Evolutionary conservation across 64 coral and sea anemone species (phyloP), one percentile per base, ranked within the genome.

Genomic region (Montipora sp.): DNA sequence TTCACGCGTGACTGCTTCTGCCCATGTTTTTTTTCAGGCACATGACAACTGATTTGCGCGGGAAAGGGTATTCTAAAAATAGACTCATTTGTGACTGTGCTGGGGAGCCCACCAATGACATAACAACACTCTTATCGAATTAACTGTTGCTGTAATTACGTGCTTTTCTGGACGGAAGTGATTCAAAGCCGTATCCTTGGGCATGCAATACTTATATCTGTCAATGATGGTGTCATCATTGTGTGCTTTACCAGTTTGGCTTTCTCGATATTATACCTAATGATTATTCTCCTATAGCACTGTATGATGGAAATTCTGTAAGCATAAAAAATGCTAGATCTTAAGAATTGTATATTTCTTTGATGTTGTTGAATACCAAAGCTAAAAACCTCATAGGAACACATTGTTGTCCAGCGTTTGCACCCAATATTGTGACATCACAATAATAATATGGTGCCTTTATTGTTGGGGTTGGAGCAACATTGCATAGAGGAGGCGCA

Each of bases 371-470:
- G n/a, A 81, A 95, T 61, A 94, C 82, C 48, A 94, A 76, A 74
- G 79, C 87, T 83, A 77, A 94, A 53, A 94, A 83, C 58, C 80
- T 91, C 80, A 91, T 95, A 79, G 94, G 89, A 65, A 91, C 61
- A 70, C 87, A 88, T 73, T 95, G 27, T 36, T 36, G 89, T 45
- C 81, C 74, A 48, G 88, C 94, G 65, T 90, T 95, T 88, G 72
- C 44, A 44, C 79, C 79, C 83, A 94, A 89, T 77, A 94, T 15
- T 36, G 23, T 44, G 7, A 78, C 59, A 80, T 78, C 60, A 8
- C 84, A 89, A 91, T 95, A 89, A 69, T 83, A 80, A 82, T 91
- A 91, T 87, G 93, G 82, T 72, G 93, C 93, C 50, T 66, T 57
- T 50, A 91, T 79, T 50, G 89, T 95, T 78, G 80, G 90, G 18